Percentiles rank a stretch among this genome's conserved stretches.
Conservation (phyloP, 2,888 invertebrate species). For the Euspilapteryx auroguttella region DNA sequence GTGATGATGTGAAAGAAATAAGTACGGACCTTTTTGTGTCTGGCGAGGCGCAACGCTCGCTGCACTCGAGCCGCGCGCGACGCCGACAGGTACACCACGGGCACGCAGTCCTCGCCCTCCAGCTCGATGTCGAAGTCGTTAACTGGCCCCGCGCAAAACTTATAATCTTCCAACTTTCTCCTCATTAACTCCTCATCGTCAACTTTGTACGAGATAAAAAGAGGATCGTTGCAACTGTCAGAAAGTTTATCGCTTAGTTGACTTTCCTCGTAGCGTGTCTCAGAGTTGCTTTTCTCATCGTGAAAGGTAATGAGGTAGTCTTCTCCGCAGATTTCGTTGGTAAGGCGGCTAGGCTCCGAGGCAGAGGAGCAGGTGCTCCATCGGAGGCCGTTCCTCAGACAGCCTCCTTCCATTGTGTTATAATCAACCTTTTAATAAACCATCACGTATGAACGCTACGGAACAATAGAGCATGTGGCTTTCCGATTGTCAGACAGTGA, state of each 20-base stretch:
- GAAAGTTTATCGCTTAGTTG: slow-evolving; percentile 16
- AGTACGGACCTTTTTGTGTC: slow-evolving; percentile 56
- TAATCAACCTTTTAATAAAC: too few species aligned
- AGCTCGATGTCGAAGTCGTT: slow-evolving; percentile 50
- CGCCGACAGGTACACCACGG: slow-evolving; percentile 50
- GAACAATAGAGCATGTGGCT: too few species aligned
- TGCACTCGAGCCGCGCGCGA: slow-evolving; percentile 54
- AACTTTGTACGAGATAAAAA: slow-evolving; percentile 36
- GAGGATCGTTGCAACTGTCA: slow-evolving; percentile 34
- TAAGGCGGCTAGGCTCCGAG: slow-evolving; percentile 16
- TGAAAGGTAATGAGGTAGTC: slow-evolving; percentile 36
- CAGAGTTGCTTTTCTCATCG: slow-evolving; percentile 23
- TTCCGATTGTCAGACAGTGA: too few species aligned
- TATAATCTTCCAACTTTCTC: slow-evolving; percentile 44
- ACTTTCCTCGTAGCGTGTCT: slow-evolving; percentile 15
- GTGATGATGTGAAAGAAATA: too few species aligned
- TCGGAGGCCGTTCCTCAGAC: slow-evolving; percentile 21
- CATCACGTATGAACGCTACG: too few species aligned
- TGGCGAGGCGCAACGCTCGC: slow-evolving; percentile 57
- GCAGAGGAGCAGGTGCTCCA: slow-evolving; percentile 29
- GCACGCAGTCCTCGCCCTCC: slow-evolving; percentile 37
- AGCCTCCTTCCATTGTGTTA: slow-evolving; percentile 42
- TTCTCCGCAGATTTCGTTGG: slow-evolving; percentile 18
- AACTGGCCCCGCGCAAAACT: slow-evolving; percentile 38
- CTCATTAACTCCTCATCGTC: slow-evolving; percentile 33